Conservation (phyloP, 2,888 invertebrate genomes). For the Drosophila niveifrons region DNA sequence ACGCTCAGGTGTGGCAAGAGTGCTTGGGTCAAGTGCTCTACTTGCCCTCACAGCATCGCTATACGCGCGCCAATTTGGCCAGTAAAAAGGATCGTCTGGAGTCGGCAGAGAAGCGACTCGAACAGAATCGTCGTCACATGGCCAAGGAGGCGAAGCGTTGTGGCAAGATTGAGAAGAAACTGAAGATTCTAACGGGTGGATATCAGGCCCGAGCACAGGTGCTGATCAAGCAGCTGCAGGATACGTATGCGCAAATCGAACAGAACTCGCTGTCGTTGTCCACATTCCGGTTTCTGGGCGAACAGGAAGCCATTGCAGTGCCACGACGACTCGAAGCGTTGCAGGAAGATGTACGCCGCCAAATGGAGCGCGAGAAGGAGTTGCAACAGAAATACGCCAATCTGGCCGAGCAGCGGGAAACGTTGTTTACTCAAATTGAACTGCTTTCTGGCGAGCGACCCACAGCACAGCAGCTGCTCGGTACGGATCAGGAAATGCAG, state of each 20-base stretch:
- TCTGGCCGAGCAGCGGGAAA: conserved; percentile 88
- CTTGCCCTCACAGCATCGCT: conserved; percentile 95
- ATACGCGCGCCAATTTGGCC: conserved; percentile 97
- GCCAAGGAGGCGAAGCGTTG: conserved; percentile 98
- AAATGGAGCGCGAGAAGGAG: conserved; percentile 95
- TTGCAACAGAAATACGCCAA: conserved; percentile 94
- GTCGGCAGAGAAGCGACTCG: conserved; percentile 95
- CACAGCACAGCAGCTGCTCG: conserved; percentile 47
- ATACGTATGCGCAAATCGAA: conserved; percentile 95
- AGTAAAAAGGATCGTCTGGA: conserved; percentile 98
- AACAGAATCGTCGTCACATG: conserved; percentile 98
- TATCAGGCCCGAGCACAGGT: conserved; percentile 94
- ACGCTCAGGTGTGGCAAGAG: conserved; percentile 98
- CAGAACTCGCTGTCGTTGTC: conserved; percentile 94
- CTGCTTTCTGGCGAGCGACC: conserved; percentile 57
- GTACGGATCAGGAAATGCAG: conserved; percentile 32
- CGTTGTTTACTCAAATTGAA: conserved; percentile 61
- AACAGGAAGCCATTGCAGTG: conserved; percentile 95
- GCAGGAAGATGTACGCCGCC: conserved; percentile 96
- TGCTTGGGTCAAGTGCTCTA: conserved; percentile 96
- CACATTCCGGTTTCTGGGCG: conserved; percentile 95
- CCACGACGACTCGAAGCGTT: conserved; percentile 95
- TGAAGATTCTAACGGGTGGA: conserved; percentile 97
- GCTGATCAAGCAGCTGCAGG: conserved; percentile 94
- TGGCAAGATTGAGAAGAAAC: conserved; percentile 98